Base-by-base conservation (phyloP, 1,140 invertebrate species). In the Drosophila truncata region DNA sequence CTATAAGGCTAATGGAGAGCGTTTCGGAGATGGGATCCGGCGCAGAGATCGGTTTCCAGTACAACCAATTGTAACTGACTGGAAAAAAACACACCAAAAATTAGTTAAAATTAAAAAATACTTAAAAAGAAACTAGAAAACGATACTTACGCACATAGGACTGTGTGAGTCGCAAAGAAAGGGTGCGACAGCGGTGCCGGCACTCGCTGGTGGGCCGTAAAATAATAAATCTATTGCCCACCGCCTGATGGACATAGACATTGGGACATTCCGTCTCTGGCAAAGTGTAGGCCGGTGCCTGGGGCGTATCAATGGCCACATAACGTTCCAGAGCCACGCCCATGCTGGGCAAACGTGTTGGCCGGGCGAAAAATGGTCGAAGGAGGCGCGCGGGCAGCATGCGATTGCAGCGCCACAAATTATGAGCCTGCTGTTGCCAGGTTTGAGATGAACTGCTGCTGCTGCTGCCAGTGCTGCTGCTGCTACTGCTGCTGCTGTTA, bases 21-120 rank as follows among this genome's bases (percentile, higher is more conserved):
- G 93, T 93, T 50, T 94, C 94, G 57, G 94, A 91, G 70, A 95
- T 70, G 49, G 90, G 88, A 70, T 94, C 93, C 46, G 96, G 95
- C 65, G 95, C 92, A 91, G 95, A 96, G 37, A 95, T 92, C 44
- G 95, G 95, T 84, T 95, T 94, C 95, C 96, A 97, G 82, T 96
- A 96, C 94, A 96, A 95, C 96, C 96, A 96, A 91, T 96, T 96
- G 82, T 96, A 97, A 93, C 95, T 96, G 75, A 96, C 96, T 96
- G 87, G 35, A 18, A 27, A 10, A 3, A 11, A 18, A n/a, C n/a
- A n/a, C 7, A 31, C 7, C 27, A 13, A 18, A 16, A 1, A 35
- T 1, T 18, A 4, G 20, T 11, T 11, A 23, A 3, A 8, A 10
- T 11, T 11, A 23, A 3, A 8, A 10, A 6, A n/a, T 46, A 5